A percentile compares a stretch with the other conserved stretches of the same genome.
Evolutionary conservation across 2,113 vertebrate genomes (phyloP).

Genomic region (Centropus unirufus): DNA sequence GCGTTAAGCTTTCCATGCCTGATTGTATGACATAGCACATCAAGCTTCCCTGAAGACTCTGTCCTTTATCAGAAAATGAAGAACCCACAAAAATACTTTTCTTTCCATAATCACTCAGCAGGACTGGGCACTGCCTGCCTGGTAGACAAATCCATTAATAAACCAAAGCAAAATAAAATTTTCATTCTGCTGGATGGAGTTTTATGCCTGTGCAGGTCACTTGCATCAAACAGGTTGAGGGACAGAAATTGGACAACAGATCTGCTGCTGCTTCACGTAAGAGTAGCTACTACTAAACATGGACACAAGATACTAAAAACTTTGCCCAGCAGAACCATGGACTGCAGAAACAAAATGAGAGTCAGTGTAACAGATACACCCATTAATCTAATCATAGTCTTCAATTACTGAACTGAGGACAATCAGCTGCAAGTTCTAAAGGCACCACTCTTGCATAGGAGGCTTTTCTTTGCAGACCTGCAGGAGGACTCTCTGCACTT

Average conservation of each 20-base stretch:
- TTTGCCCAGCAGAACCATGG: not conserved
- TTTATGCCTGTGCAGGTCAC: not conserved
- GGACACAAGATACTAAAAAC: not conserved
- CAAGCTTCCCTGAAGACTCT: not conserved
- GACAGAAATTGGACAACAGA: not conserved
- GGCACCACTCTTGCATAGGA: not conserved
- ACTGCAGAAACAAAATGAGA: not conserved
- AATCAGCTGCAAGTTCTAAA: not conserved
- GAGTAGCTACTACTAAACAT: not conserved
- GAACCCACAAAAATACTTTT: not conserved
- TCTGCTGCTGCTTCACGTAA: not conserved
- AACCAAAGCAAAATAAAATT: not conserved
- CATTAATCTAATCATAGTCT: not conserved
- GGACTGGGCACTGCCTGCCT: not conserved
- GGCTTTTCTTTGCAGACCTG: not conserved
- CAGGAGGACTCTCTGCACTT: not conserved
- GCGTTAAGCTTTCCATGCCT: not conserved
- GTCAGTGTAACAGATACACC: not conserved
- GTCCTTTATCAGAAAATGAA: not conserved
- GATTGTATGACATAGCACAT: not conserved
- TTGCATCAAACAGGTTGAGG: not conserved
- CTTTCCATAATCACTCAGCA: not conserved
- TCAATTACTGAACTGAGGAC: not conserved
- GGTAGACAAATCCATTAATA: not conserved
- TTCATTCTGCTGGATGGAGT: not conserved